These are phyloP conservation scores for Epinephelus lanceolatus DNA, from an alignment of 2,113 vertebrate species.

Conservation along the genomic window DNA sequence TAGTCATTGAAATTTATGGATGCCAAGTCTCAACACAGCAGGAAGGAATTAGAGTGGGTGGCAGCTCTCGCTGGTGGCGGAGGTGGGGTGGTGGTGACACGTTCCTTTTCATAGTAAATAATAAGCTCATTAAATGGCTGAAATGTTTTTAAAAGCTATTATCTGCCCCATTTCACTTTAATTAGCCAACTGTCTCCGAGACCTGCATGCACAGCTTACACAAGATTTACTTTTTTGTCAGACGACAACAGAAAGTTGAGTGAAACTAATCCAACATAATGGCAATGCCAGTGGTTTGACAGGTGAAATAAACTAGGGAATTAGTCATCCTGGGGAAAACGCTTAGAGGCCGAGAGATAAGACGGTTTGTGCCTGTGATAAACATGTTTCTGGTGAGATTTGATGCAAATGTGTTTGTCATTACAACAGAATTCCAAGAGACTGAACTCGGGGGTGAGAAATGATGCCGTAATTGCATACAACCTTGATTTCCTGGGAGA, in stretches of 20 bases:
- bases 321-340: slow-evolving; percentile 45
- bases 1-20: slow-evolving; percentile 61
- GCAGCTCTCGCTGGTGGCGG: slow-evolving; percentile 30
- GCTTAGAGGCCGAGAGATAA: neutral
- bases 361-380: slow-evolving; percentile 8
- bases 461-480: neutral
- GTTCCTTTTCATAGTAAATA: slow-evolving; percentile 76
- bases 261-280: slow-evolving; percentile 68
- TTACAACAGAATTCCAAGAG: neutral
- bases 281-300: slow-evolving; percentile 50
- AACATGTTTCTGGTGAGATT: slow-evolving; percentile 18
- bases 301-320: slow-evolving; percentile 59
- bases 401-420: slow-evolving; percentile 19
- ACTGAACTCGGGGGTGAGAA: neutral
- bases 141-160: slow-evolving; percentile 83
- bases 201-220: slow-evolving; percentile 54
- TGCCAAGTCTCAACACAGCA: slow-evolving; percentile 33
- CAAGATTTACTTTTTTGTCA: slow-evolving; percentile 69
- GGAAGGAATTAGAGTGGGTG: slow-evolving; percentile 51
- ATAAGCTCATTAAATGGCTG: slow-evolving; percentile 80
- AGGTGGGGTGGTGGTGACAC: slow-evolving; percentile 42
- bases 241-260: slow-evolving; percentile 66
- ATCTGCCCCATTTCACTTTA: slow-evolving; percentile 83
- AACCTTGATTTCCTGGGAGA: neutral
- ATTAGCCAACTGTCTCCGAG: slow-evolving; percentile 77